phyloP scores from a whole-genome alignment of 2,113 vertebrate species.

The Hoplias malabaricus region DNA sequence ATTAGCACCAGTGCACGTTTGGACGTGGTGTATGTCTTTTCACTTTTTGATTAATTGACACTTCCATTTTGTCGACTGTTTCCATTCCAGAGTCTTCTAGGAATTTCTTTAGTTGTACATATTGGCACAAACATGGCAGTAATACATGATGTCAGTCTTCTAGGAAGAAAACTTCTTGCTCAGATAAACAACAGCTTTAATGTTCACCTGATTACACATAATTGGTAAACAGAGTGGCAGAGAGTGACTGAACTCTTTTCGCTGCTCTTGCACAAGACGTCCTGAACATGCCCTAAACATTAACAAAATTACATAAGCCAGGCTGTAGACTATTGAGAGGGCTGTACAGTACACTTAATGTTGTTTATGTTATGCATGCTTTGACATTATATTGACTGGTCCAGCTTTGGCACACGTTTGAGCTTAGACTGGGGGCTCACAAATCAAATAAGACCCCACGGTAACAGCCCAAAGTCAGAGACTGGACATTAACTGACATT shows the following conservation, averaged over 20 bases:
- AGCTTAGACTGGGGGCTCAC: background rate
- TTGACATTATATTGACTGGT: background rate
- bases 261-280: slow-evolving; percentile 35
- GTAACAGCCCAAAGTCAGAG: too few relatives aligned
- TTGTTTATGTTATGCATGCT: background rate
- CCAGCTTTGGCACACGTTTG: too few relatives aligned
- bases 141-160: background rate
- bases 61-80: too few relatives aligned
- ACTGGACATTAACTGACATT: too few relatives aligned
- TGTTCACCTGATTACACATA: background rate
- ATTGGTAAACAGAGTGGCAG: background rate
- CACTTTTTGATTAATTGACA: too few relatives aligned
- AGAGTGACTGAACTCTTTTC: slow-evolving; percentile 26
- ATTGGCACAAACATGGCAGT: background rate
- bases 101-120: background rate
- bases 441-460: too few relatives aligned
- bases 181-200: background rate
- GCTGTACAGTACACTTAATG: background rate
- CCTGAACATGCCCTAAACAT: slow-evolving; percentile 59
- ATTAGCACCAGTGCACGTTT: too few relatives aligned
- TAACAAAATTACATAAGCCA: slow-evolving; percentile 60
- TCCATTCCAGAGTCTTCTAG: background rate
- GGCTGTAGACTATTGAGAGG: background rate
- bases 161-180: background rate
- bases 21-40: too few relatives aligned